Conservation (phyloP, 2,113 vertebrate species). For the Acanthisitta chloris region DNA sequence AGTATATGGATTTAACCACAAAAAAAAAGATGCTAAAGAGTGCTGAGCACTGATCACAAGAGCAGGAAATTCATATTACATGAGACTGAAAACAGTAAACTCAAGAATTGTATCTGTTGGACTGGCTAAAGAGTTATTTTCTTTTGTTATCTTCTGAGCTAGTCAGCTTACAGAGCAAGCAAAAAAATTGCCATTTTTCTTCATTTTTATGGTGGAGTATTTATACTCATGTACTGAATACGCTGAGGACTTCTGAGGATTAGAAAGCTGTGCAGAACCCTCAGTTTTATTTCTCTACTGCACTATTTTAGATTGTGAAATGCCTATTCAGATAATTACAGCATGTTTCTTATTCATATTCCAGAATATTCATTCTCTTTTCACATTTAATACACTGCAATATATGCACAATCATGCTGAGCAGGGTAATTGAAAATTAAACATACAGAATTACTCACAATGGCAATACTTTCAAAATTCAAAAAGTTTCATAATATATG, state of each 20-base stretch:
- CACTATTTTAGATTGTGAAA: neutral
- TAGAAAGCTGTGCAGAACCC: neutral
- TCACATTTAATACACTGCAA: neutral
- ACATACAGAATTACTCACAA: neutral
- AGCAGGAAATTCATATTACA: fast-evolving
- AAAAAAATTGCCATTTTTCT: neutral
- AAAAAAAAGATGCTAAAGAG: neutral
- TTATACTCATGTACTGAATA: neutral
- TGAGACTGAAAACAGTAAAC: neutral
- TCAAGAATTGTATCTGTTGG: neutral
- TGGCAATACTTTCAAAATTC: constrained; percentile 13
- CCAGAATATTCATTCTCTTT: neutral
- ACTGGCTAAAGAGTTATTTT: neutral
- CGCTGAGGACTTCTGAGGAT: neutral
- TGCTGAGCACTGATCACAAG: neutral
- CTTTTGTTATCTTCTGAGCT: neutral
- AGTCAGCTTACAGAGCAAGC: neutral
- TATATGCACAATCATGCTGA: neutral
- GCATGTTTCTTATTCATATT: neutral
- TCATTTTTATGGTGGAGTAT: neutral
- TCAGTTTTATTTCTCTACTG: neutral
- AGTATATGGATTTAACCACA: neutral
- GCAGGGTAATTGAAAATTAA: neutral
- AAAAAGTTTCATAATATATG: neutral
- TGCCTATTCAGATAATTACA: neutral